Evolutionary conservation across 1,140 invertebrate species (phyloP).

Genomic region (Drosophila bifasciata): DNA sequence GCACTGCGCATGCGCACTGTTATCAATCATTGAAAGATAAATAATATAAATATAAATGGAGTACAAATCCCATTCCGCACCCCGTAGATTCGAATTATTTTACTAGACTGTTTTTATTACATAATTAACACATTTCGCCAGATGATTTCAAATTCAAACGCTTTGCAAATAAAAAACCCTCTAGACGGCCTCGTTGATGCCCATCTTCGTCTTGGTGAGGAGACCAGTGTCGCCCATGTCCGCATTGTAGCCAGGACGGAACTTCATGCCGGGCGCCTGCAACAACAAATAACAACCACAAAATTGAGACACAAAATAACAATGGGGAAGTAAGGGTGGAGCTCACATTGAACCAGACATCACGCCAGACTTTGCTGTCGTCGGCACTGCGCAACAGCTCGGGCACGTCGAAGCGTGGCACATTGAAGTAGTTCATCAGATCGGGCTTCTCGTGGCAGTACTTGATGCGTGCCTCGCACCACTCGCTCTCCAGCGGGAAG

Average conservation of each 20-base stretch:
- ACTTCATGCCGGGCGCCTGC: conserved; percentile 86
- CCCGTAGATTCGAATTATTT: conserved; percentile 41
- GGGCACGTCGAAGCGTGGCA: conserved; percentile 86
- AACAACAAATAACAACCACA: conserved; percentile 12
- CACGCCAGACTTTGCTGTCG: conserved; percentile 84
- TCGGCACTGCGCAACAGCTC: conserved; percentile 86
- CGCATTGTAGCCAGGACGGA: conserved; percentile 85
- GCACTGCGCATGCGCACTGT: conserved; percentile 67
- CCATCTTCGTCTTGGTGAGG: conserved; percentile 84
- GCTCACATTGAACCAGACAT: conserved; percentile 85
- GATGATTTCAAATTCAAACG: conserved; percentile 45
- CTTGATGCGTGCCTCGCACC: conserved; percentile 86
- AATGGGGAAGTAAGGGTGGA: not conserved
- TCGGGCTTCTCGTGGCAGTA: conserved; percentile 87
- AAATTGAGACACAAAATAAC: not conserved
- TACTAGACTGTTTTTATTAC: conserved; percentile 74
- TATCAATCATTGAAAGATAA: conserved; percentile 62
- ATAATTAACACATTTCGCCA: conserved; percentile 78
- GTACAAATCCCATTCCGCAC: no score
- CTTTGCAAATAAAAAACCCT: conserved; percentile 15
- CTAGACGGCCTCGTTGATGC: conserved; percentile 61
- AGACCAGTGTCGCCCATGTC: conserved; percentile 85
- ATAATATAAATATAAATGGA: conserved; percentile 24
- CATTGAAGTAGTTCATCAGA: conserved; percentile 86
- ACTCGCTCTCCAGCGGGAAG: conserved; percentile 86